Evolutionary conservation across 2,797 vertebrate species (phyloP).

Genomic region (Sebastes flavidus): DNA sequence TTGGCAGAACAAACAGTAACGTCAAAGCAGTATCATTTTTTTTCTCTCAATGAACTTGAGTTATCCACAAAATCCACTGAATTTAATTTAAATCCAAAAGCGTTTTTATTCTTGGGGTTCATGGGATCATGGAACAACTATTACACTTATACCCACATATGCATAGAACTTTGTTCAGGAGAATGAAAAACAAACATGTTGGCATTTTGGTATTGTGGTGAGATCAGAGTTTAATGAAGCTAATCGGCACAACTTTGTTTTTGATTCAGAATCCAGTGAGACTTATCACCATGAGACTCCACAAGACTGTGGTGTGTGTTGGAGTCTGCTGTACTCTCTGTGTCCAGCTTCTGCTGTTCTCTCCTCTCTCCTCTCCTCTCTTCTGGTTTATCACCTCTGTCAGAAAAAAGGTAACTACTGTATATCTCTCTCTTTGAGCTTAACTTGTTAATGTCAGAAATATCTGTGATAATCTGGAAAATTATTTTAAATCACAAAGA

Average conservation of each 20-base stretch:
- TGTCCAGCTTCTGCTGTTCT: conserved; percentile 29
- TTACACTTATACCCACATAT: not conserved
- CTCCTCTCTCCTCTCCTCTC: conserved; percentile 18
- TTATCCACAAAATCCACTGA: not conserved
- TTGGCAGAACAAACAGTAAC: too few species aligned
- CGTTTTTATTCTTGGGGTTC: not conserved
- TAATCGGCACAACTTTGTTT: not conserved
- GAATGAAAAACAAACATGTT: not conserved
- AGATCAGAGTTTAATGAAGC: not conserved
- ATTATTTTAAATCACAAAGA: not conserved
- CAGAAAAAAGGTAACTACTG: conserved; percentile 19
- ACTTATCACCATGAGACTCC: accelerated
- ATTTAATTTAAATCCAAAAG: not conserved
- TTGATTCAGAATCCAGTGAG: not conserved
- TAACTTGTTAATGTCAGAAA: not conserved
- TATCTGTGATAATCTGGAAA: not conserved
- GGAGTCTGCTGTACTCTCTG: conserved; percentile 37
- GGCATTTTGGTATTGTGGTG: not conserved
- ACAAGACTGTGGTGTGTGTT: not conserved
- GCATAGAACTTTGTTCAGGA: not conserved
- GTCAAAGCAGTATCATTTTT: too few species aligned
- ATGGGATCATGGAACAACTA: not conserved
- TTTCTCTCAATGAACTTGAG: not conserved
- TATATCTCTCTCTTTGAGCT: not conserved
- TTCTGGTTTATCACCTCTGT: conserved; percentile 6